Conservation (phyloP, 2,888 invertebrate species). For the Marasmarcha lunaedactyla region DNA sequence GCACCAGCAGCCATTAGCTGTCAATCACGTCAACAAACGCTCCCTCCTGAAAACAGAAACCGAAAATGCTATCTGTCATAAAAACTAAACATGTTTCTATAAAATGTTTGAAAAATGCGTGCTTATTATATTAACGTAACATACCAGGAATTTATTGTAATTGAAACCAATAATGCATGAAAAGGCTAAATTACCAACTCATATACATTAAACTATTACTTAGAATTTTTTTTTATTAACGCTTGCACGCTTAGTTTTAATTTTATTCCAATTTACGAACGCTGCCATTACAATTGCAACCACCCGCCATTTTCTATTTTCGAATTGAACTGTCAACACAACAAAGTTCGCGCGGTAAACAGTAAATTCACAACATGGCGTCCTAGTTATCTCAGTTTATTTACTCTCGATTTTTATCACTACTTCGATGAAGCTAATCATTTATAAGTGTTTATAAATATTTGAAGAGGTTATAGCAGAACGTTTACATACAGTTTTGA, state of each 20-base stretch:
- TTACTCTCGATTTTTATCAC: no score
- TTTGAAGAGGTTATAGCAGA: no score
- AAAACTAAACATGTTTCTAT: not conserved
- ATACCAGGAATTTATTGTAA: not conserved
- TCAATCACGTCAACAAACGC: not conserved
- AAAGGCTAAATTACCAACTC: no score
- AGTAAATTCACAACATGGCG: slow-evolving; percentile 14
- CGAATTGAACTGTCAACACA: slow-evolving; percentile 23
- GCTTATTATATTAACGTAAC: not conserved
- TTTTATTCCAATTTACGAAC: slow-evolving; percentile 11
- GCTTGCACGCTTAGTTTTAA: no score
- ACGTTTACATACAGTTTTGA: no score
- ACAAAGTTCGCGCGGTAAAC: slow-evolving; percentile 23
- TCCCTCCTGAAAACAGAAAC: slow-evolving; percentile 5
- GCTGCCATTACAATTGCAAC: slow-evolving; percentile 8
- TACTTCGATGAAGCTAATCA: no score
- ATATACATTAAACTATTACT: no score
- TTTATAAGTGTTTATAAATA: no score
- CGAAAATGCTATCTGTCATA: slow-evolving; percentile 1
- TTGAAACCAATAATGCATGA: not conserved
- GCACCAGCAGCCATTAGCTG: not conserved
- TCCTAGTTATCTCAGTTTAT: no score
- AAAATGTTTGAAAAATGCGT: not conserved
- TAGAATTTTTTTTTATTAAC: no score
- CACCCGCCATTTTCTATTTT: slow-evolving; percentile 22